Evolutionary conservation across 64 coral and sea anemone species (phyloP).

Genomic region (Exaiptasia diaphana): DNA sequence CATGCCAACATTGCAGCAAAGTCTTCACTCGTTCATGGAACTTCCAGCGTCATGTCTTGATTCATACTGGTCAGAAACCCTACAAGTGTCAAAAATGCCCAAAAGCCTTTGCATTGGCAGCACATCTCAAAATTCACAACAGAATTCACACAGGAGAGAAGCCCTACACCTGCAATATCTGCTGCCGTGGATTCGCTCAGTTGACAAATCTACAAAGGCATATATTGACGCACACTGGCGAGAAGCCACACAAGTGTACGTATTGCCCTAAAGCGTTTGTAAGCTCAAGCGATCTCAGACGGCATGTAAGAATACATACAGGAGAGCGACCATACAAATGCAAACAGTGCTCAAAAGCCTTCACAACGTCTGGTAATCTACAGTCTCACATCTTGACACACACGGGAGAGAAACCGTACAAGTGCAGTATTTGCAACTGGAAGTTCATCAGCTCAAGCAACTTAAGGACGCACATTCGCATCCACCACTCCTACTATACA

Average conservation of each 20-base stretch:
- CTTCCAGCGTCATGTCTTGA: conserved; percentile 92
- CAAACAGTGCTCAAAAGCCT: conserved; percentile 96
- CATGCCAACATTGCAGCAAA: conserved; percentile 93
- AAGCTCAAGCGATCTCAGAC: conserved; percentile 93
- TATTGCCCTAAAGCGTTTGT: conserved; percentile 99
- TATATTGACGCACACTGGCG: conserved; percentile 92
- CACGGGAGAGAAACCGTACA: conserved; percentile 93
- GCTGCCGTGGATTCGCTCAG: conserved; percentile 92
- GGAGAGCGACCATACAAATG: conserved; percentile 96
- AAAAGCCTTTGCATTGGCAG: conserved; percentile 93
- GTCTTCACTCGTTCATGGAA: conserved; percentile 99
- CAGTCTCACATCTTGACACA: conserved; percentile 97
- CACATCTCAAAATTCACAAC: conserved; percentile 98
- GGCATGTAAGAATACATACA: conserved; percentile 96
- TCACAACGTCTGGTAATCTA: conserved; percentile 91
- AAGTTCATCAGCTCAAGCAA: conserved; percentile 99
- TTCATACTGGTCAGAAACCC: conserved; percentile 95
- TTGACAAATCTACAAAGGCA: conserved; percentile 93
- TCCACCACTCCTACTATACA: conserved; percentile 86
- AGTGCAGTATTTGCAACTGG: conserved; percentile 98
- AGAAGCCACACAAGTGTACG: conserved; percentile 96
- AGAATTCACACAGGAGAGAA: conserved; percentile 96
- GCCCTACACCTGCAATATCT: conserved; percentile 95
- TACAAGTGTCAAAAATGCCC: conserved; percentile 98
- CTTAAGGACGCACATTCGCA: conserved; percentile 91